Evolutionary conservation across 2,797 vertebrate species (phyloP), one percentile per base, ranked within the genome.

Genomic region (Falco concolor): DNA sequence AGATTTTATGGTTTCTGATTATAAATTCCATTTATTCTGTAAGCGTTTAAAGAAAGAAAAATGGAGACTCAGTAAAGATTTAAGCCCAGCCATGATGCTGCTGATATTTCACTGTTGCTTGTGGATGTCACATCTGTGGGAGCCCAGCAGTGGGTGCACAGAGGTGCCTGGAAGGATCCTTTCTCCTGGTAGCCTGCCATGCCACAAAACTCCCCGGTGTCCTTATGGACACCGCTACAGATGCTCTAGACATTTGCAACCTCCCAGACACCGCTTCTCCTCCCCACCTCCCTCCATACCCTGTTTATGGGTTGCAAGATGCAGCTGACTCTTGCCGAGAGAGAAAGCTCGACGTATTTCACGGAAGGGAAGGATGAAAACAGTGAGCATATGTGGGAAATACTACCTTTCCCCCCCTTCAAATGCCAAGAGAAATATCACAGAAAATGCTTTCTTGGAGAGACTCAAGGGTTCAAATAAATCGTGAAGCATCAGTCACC

Each of bases 341-440:
- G 12, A 84, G 91, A 92, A 93, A 93, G 38, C 38, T 42, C 89
- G 79, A 74, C 77, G 67, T 83, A 30, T 56, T 96, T 94, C 3
- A 1, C 76, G 67, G 45, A 89, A 95, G 69, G 59, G 73, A 86
- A 63, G 69, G 70, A 88, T 18, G 32, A 83, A 85, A 87, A 73
- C 45, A 61, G 56, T 4, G 17, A 44, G 30, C 4, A 12, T 6
- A 23, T 4, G 5, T 52, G 64, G 65, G 70, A 69, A 93, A 96
- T 47, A 27, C 75, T 87, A 57, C 87, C 93, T 89, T 69, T 22
- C 30, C 50, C 69, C 61, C 54, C 50, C 68, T 97, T 86, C 94
- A 98, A 98, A 98, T 98, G 97, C 96, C 98, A 98, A 76, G 93
- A 96, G 97, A 97, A 98, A 98, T 97, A 97, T 95, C 97, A 98